Percentiles rank a stretch among this genome's conserved stretches.
Conservation (phyloP, 2,797 vertebrate genomes). For the Poliocrania exsul region DNA sequence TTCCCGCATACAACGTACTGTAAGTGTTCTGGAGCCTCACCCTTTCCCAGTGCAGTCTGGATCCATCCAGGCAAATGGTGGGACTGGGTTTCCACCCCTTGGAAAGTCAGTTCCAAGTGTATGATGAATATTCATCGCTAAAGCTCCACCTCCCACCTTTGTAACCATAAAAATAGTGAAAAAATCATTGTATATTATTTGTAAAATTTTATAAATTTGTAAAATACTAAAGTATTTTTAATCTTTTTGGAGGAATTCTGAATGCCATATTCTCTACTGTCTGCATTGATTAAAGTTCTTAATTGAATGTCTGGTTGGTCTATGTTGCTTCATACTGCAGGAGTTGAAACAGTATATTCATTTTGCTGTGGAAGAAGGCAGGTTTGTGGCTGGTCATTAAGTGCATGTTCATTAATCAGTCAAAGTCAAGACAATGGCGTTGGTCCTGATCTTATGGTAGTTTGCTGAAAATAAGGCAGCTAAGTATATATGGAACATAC, state of each 20-base stretch:
- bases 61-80: neutral
- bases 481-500: neutral
- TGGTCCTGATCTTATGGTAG: neutral
- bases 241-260: neutral
- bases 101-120: neutral
- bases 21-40: neutral
- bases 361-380: neutral
- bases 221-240: constrained; percentile 11
- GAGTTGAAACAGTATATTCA: neutral
- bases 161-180: neutral
- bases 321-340: neutral
- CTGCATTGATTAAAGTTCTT: constrained; percentile 41
- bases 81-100: neutral
- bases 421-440: neutral
- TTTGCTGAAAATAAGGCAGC: neutral
- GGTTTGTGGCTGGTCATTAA: neutral
- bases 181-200: constrained; percentile 15
- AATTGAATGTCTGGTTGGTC: neutral
- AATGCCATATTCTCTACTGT: neutral
- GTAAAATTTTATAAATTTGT: neutral
- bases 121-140: neutral
- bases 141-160: neutral
- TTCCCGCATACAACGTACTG: neutral
- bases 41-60: neutral
- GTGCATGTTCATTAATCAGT: neutral